Percentiles rank a stretch among this genome's conserved stretches.
phyloP scores from a whole-genome alignment of 2,888 invertebrate species.

The Cheilosia vernalis region DNA sequence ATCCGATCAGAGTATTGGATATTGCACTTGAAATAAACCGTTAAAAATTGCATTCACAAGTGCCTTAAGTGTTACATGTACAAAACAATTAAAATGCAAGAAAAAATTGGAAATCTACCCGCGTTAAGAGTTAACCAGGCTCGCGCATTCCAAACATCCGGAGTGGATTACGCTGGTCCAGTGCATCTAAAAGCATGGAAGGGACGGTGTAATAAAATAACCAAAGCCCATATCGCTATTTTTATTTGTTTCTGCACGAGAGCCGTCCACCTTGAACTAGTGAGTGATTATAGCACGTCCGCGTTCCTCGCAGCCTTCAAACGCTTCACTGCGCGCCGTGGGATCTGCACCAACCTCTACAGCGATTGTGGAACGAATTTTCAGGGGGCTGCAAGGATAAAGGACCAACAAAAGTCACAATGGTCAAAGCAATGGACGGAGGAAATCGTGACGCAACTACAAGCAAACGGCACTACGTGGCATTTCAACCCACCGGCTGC shows the following conservation, averaged over 20 bases:
- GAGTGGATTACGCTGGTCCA: conserved; percentile 7
- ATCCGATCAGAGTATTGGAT: conserved; percentile 1
- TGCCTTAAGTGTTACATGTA: neutral
- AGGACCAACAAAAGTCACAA: too few species aligned
- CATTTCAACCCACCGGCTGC: too few species aligned
- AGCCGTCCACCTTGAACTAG: too few species aligned
- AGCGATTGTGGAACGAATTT: too few species aligned
- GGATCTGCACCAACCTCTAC: too few species aligned
- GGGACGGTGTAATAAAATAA: neutral
- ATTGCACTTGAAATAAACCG: neutral
- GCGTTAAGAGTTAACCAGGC: neutral
- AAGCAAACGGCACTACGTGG: too few species aligned
- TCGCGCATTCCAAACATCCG: neutral
- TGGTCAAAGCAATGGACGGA: too few species aligned
- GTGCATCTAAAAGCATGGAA: neutral
- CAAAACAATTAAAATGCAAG: neutral
- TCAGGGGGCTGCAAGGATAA: too few species aligned
- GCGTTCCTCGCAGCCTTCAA: too few species aligned
- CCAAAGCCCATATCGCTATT: conserved; percentile 35
- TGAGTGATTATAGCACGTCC: too few species aligned
- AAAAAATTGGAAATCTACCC: conserved; percentile 5
- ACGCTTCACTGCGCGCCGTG: too few species aligned
- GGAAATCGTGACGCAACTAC: too few species aligned
- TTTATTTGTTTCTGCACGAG: conserved; percentile 51
- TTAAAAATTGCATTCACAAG: conserved; percentile 18